Evolutionary conservation across 2,797 vertebrate species (phyloP), one percentile per base, ranked within the genome.

Genomic region (Melanotaenia pygmaea): DNA sequence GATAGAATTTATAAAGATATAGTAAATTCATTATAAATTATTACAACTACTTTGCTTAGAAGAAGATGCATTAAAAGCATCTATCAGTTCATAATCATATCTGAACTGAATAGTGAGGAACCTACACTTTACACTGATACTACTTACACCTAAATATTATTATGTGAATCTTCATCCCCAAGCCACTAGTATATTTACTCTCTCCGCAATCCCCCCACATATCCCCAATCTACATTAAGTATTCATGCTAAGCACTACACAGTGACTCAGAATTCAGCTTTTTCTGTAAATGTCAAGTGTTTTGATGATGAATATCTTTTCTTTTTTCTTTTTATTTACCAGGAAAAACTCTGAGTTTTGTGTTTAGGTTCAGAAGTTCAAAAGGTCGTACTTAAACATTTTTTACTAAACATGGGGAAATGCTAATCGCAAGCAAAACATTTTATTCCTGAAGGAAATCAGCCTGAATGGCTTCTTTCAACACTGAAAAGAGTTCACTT

Each of bases 401-500:
- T 34, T 0, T 57, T 59, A 63, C 69, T 66, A 54, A 82, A 73
- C 34, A 66, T 34, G 2, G 5, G 24, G 4, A 78, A 71, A 54
- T 63, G 11, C 26, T 67, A 59, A 63, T 54, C 24, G 54, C 54
- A 35, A 74, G 51, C 10, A 62, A 81, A 60, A 37, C 63, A 37
- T 40, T 59, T 45, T 0, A 68, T 59, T 57, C 70, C 34, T 66
- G 30, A 40, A 68, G 56, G 50, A 62, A 43, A 74, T 40, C 34
- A 54, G 32, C 13, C 53, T 16, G 68, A 69, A 83, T 63, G 34
- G 34, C 64, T 64, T 70, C 26, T 76, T 79, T 58, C 53, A 75
- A 64, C 10, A 56, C 43, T 54, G 50, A 65, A 69, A 22, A 71
- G 35, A 64, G 62, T 28, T 64, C 37, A 62, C 51, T 64, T 79